phyloP scores from a whole-genome alignment of 2,113 vertebrate genomes.

The Puntigrus tetrazona region DNA sequence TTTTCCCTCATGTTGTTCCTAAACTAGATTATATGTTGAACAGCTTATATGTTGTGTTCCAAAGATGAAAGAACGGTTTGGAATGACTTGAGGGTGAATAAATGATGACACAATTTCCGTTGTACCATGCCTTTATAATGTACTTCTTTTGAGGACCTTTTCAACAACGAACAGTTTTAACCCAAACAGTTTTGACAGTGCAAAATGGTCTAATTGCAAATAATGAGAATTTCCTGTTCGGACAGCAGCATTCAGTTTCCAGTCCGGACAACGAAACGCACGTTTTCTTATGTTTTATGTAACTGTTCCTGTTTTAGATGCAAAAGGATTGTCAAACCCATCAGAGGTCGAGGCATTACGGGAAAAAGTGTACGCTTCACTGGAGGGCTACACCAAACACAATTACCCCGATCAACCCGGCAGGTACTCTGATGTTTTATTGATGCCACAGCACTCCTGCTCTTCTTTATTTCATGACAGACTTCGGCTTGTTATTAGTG shows the following conservation, averaged over 20 bases:
- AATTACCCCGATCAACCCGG: conserved; percentile 85
- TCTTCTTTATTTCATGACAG: background rate
- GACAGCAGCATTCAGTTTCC: background rate
- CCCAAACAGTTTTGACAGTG: background rate
- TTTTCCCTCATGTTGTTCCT: background rate
- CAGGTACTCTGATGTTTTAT: conserved; percentile 68
- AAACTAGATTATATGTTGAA: too few species aligned
- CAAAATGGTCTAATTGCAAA: background rate
- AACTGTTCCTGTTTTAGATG: conserved; percentile 68
- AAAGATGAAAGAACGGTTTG: background rate
- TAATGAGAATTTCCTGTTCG: background rate
- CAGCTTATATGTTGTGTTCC: background rate
- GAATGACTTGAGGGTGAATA: too few species aligned
- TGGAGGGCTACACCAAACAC: conserved; percentile 85
- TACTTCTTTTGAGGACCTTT: background rate
- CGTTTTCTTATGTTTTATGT: conserved; percentile 13
- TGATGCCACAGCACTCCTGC: background rate
- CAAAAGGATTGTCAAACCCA: conserved; percentile 84
- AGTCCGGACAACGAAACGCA: background rate
- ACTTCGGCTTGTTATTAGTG: background rate
- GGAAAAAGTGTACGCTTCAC: conserved; percentile 84
- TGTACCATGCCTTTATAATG: background rate
- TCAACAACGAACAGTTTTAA: background rate
- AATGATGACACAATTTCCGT: background rate
- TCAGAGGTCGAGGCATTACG: conserved; percentile 79